Percentiles rank a stretch among this genome's conserved stretches.
Evolutionary conservation across 2,888 invertebrate genomes (phyloP).

Genomic region (Apoderus coryli): DNA sequence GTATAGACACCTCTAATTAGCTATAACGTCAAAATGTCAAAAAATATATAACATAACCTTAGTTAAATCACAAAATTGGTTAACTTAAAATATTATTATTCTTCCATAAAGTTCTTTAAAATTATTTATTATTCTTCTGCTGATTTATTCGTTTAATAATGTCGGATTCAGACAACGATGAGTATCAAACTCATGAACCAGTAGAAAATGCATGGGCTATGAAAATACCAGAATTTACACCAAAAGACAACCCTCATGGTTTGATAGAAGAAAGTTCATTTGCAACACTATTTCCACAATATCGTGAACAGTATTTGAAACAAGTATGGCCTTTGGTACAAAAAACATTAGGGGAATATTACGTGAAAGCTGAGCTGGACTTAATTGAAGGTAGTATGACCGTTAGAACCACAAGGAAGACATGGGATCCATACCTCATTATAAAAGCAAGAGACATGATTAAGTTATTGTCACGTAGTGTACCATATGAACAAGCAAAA

Average conservation of each 20-base stretch:
- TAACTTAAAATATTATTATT: no score
- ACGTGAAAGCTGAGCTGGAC: constrained; percentile 78
- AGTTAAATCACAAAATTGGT: no score
- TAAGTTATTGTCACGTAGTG: constrained; percentile 86
- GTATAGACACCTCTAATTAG: no score
- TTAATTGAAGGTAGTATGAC: constrained; percentile 88
- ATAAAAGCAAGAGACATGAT: constrained; percentile 94
- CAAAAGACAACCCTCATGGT: constrained; percentile 79
- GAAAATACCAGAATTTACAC: constrained; percentile 76
- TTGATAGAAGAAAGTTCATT: constrained; percentile 90
- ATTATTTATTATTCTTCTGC: no score
- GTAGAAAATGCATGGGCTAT: constrained; percentile 77
- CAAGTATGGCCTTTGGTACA: constrained; percentile 93
- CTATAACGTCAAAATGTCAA: no score
- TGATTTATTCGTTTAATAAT: no score
- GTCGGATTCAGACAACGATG: constrained; percentile 17
- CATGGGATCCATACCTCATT: constrained; percentile 97
- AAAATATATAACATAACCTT: no score
- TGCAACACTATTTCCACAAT: constrained; percentile 93
- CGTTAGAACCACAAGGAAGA: constrained; percentile 88
- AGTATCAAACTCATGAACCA: constrained; percentile 21
- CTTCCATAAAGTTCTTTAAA: no score
- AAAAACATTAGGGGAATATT: constrained; percentile 65
- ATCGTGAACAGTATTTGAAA: constrained; percentile 87
- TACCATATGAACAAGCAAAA: constrained; percentile 91